Evolutionary conservation across 2,113 vertebrate species (phyloP), one percentile per base, ranked within the genome.

Genomic region (Athene cunicularia): DNA sequence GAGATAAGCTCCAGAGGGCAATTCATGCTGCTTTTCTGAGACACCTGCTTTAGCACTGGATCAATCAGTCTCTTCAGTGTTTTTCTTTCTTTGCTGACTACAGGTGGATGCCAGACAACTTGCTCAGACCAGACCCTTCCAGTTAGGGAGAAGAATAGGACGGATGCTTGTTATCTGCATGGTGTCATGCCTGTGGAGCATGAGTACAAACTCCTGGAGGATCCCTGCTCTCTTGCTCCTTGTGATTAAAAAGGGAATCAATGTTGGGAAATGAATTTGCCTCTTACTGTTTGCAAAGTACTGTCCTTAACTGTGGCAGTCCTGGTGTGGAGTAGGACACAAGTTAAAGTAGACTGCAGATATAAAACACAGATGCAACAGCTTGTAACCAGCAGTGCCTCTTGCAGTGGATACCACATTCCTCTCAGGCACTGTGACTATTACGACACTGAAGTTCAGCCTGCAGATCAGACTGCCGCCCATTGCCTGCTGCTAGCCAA

Each of bases 1-100:
- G 49, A 75, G 77, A 85, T 96, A 93, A 96, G 90, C 90, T 96
- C 87, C 71, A 75, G 95, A 96, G 95, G 87, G 90, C 95, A 96
- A 90, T 91, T 95, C 81, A 86, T 55, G 95, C 87, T 88, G 92
- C 90, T 93, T 90, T 88, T 60, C 62, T 93, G 84, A 94, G 92
- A 82, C 92, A 82, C 41, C 70, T 80, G 63, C 81, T 95, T 95
- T 90, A 87, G 58, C 81, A 82, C 53, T n/a, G 62, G 93, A 94
- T 94, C 94, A 96, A 39, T 66, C 81, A 68, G 56, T 58, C 66
- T 95, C 84, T 63, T 89, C 70, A 43, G 52, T 90, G 70, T 71
- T 91, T 94, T 93, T 79, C 80, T 68, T 93, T 91, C 84, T 87
- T 90, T 12, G 2, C 77, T 75, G 56, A n/a, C 73, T 96, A 43